Conservation (phyloP, 2,113 vertebrate genomes). For the Salvelinus sp. region DNA sequence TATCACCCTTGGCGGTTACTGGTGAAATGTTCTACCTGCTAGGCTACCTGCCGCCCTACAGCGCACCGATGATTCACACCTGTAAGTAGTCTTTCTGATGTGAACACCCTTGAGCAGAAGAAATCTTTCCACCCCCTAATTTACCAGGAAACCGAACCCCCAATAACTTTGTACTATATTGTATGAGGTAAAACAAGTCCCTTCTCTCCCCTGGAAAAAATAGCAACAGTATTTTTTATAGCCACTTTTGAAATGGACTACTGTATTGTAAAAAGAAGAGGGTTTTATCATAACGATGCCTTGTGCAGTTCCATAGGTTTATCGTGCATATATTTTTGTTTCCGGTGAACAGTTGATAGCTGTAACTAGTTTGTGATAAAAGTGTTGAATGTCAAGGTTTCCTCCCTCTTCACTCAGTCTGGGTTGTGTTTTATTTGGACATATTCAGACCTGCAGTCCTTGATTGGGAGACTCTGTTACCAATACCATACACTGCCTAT, state of each 20-base stretch:
- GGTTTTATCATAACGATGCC: conserved; percentile 42
- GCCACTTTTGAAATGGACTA: conserved; percentile 52
- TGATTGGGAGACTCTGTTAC: neutral
- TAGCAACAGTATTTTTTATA: conserved; percentile 37
- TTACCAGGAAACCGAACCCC: no score
- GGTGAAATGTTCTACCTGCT: no score
- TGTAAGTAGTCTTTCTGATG: neutral
- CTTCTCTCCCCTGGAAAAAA: conserved; percentile 10
- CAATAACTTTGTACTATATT: no score
- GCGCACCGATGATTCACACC: neutral
- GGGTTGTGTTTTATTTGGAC: conserved; percentile 4
- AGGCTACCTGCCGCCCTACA: neutral
- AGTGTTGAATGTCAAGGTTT: conserved; percentile 66
- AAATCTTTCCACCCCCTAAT: no score
- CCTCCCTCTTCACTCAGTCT: no score
- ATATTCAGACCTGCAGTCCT: no score
- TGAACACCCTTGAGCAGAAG: neutral
- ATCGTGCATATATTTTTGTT: conserved; percentile 60
- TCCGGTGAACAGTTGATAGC: conserved; percentile 59
- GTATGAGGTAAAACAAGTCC: no score
- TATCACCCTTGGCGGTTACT: no score
- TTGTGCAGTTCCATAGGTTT: conserved; percentile 58
- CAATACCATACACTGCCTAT: neutral
- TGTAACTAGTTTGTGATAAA: conserved; percentile 80
- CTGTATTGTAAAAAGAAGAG: conserved; percentile 33